These are phyloP conservation scores for Plectropomus leopardus DNA, from an alignment of 2,113 vertebrate genomes.

Conservation along the genomic window DNA sequence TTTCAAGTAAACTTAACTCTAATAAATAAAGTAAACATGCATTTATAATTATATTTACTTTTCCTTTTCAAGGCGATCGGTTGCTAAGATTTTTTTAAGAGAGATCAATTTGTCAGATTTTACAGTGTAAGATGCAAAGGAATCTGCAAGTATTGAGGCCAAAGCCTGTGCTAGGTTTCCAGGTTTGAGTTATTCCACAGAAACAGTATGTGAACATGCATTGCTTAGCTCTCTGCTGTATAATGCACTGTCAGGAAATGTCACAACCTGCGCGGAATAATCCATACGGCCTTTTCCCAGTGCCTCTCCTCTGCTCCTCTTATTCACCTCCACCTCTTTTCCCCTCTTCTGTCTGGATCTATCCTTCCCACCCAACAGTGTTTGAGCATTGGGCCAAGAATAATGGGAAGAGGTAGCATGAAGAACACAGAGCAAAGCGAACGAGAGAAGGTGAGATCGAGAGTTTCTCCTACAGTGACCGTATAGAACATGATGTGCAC, in stretches of 20 bases:
- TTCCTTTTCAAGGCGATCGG: no score
- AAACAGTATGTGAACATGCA: slow-evolving; percentile 54
- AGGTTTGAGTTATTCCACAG: slow-evolving; percentile 50
- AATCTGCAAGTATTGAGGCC: slow-evolving; percentile 23
- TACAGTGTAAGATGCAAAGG: slow-evolving; percentile 12
- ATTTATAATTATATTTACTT: no score
- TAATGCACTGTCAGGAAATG: slow-evolving; percentile 74
- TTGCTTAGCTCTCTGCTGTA: slow-evolving; percentile 52
- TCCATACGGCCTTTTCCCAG: slow-evolving; percentile 59
- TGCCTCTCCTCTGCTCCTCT: slow-evolving; percentile 28
- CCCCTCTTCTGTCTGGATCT: slow-evolving; percentile 41
- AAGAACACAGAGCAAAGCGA: slow-evolving; percentile 28
- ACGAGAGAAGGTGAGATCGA: slow-evolving; percentile 55
- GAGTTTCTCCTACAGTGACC: slow-evolving; percentile 57
- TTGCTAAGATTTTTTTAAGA: no score
- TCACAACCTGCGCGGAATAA: slow-evolving; percentile 73
- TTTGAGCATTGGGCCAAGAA: slow-evolving; percentile 40
- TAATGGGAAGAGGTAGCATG: slow-evolving; percentile 42
- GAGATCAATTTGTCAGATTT: no score
- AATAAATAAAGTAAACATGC: no score
- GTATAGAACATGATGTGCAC: slow-evolving; percentile 76
- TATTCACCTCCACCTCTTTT: slow-evolving; percentile 47
- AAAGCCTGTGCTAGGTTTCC: slow-evolving; percentile 2
- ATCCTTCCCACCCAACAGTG: slow-evolving; percentile 31
- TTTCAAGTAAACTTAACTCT: no score